phyloP scores from a whole-genome alignment of 2,113 vertebrate genomes.

The Scopus umbretta region DNA sequence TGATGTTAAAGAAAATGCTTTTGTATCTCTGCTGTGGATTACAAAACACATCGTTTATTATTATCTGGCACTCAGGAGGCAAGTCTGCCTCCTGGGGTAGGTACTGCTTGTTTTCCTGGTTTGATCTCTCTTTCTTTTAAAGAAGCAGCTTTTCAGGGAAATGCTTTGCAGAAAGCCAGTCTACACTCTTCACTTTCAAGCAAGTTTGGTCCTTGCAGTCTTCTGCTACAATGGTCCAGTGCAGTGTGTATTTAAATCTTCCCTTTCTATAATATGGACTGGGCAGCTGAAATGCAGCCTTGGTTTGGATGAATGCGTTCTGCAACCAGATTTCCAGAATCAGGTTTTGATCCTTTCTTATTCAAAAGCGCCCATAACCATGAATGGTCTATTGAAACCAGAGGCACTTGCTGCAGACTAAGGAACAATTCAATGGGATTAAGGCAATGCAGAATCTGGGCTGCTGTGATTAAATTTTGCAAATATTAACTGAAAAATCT shows the following conservation, averaged over 20 bases:
- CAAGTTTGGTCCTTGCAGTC: background rate
- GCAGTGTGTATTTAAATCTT: background rate
- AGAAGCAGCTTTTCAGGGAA: background rate
- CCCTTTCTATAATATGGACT: background rate
- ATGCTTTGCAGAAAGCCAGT: background rate
- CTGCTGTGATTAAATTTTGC: slow-evolving; percentile 45
- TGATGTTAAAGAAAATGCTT: slow-evolving; percentile 33
- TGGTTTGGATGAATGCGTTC: background rate
- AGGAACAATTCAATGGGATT: slow-evolving; percentile 36
- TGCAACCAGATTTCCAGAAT: background rate
- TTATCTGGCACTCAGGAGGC: background rate
- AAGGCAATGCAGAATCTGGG: slow-evolving; percentile 1
- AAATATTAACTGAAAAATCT: slow-evolving; percentile 39
- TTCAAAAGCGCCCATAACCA: background rate
- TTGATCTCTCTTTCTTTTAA: background rate
- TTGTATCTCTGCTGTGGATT: slow-evolving; percentile 46
- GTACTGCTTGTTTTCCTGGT: background rate
- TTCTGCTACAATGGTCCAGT: background rate
- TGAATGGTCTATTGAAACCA: background rate
- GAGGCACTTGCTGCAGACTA: background rate
- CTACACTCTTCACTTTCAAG: background rate
- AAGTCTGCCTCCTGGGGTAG: background rate
- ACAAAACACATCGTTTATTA: slow-evolving; percentile 46
- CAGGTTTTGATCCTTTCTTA: background rate
- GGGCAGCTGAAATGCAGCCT: background rate